phyloP scores from a whole-genome alignment of 2,888 invertebrate genomes.

The Hyposoter didymator region DNA sequence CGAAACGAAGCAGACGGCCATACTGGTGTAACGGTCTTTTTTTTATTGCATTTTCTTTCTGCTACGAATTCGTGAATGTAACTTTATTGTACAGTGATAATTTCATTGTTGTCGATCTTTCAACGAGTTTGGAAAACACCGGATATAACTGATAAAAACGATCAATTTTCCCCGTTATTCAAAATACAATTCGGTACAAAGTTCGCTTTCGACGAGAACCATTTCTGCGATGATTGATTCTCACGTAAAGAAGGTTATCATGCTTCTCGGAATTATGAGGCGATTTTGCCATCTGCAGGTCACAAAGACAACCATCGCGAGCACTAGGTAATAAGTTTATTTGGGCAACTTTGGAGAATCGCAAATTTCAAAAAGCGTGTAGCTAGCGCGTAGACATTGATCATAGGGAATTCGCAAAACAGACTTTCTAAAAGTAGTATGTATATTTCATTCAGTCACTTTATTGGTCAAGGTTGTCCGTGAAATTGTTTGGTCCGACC shows the following conservation, averaged over 20 bases:
- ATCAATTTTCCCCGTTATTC: not conserved
- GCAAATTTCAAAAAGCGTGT: too few relatives aligned
- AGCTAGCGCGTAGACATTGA: too few relatives aligned
- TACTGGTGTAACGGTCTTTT: conserved; percentile 56
- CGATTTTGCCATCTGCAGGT: conserved; percentile 18
- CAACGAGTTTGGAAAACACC: not conserved
- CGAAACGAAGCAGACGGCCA: conserved; percentile 69
- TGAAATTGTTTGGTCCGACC: not conserved
- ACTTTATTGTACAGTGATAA: conserved; percentile 2
- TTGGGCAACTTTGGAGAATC: too few relatives aligned
- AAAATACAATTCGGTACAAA: conserved; percentile 20
- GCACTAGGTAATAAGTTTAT: not conserved
- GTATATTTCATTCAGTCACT: not conserved
- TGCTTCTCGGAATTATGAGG: not conserved
- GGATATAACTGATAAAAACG: not conserved
- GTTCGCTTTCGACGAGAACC: not conserved
- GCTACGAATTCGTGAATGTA: conserved; percentile 28
- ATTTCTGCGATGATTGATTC: not conserved
- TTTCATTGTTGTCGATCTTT: conserved; percentile 23
- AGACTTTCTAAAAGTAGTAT: not conserved
- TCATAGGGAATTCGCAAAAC: too few relatives aligned
- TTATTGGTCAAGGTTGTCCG: not conserved
- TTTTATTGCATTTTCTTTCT: conserved; percentile 11
- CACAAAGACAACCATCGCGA: not conserved
- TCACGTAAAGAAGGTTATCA: conserved; percentile 17